Base-by-base conservation (phyloP, 2,888 invertebrate genomes). In the Balanococcus diminutus region DNA sequence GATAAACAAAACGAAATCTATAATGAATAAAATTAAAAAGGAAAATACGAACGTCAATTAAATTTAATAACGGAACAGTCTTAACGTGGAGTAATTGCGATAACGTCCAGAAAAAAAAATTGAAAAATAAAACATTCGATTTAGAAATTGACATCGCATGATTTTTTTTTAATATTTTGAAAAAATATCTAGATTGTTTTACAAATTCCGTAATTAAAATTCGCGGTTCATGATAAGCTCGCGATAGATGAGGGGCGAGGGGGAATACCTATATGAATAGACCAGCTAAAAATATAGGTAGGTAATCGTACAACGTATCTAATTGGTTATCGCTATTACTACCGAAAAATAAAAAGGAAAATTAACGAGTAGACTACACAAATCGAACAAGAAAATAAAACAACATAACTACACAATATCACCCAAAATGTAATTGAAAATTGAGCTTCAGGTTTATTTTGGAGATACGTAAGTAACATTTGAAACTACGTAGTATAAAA, bases 1-100 rank as follows among this genome's bases (percentile, higher is more conserved):
- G 32, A 75, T 75, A 75, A 75, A 75, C 32, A 75, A 19, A 75
- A 75, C n/a, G n/a, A n/a, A n/a, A n/a, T n/a, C n/a, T n/a, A n/a
- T n/a, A n/a, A n/a, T n/a, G n/a, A 75, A 19, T 75, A 75, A 32
- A 75, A 75, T 32, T 75, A 32, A 36, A 75, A 75, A 75, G 32
- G 32, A 75, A 75, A 75, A 51, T n/a, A 51, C 51, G 75, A 75
- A 75, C 36, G 75, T 36, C 14, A 25, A 75, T 75, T 75, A 75
- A 75, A 32, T n/a, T 67, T 28, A 67, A 56, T 14, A 75, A 75
- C 75, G n/a, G 75, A 67, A 32, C 75, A 75, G 75, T 75, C 75
- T 75, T n/a, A 75, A 6, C 5, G 32, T 32, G 75, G 75, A 75
- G 75, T 75, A 75, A 32, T 75, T 19, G 75, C 75, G 75, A 75